Evolutionary conservation across 1,140 invertebrate genomes (phyloP), one percentile per base, ranked within the genome.

Genomic region (Listronotus oregonensis): DNA sequence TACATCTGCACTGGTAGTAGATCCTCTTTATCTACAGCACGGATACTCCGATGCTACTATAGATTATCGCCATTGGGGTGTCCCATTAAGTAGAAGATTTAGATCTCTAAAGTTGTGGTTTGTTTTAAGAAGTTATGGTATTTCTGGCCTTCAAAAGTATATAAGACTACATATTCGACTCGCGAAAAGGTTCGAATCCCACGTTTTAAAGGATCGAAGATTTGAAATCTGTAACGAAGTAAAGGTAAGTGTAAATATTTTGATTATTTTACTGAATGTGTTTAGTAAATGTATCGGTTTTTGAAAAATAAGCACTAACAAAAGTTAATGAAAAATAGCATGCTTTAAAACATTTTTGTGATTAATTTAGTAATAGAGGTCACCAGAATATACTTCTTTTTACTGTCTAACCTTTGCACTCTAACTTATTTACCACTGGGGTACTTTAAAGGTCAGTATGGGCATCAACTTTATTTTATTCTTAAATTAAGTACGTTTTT

Each of bases 11-110:
- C 79, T 96, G 57, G 92, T 94, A 6, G 94, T 96, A 3, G 97
- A 99, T 84, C 98, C 98, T 1, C 82, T 99, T 3, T 99, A 99
- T 80, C 86, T 99, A 8, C 95, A 99, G 77, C 97, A 99, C 80
- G 95, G 93, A 65, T 97, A 97, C 80, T 95, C 93, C 55, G 93
- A 96, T 78, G 92, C 94, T 57, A 90, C 95, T 27, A 97, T 99
- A 69, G 97, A 99, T 82, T 98, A 98, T 78, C 87, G 96, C 75
- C 96, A 99, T 80, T 99, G 97, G 97, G 96, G 96, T 49, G 95
- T 99, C 74, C 94, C 97, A 12, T 81, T 99, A 27, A 97, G 94
- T 75, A 85, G 97, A 47, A 83, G 97, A 67, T 99, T 93, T 78
- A 82, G 96, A 47, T 92, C 96, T 1, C 81, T 99, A 39, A 99